Percentiles rank a stretch among this genome's conserved stretches.
Evolutionary conservation across 2,888 invertebrate genomes (phyloP).

Genomic region (Lasioglossum vierecki): DNA sequence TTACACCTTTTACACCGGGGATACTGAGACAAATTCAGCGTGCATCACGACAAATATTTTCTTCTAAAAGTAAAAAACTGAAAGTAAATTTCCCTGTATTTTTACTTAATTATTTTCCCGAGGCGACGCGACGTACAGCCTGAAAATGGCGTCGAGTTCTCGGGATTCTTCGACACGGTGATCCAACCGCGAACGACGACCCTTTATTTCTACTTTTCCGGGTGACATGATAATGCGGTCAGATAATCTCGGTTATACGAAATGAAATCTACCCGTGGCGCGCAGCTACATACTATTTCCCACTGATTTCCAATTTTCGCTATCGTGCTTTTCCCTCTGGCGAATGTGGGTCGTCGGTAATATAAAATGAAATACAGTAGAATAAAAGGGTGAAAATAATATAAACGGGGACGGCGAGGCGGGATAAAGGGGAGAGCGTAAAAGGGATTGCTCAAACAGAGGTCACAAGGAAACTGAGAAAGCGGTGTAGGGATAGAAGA

Average conservation of each 20-base stretch:
- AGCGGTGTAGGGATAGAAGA: not conserved
- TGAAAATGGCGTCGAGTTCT: not conserved
- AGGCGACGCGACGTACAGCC: slow-evolving; percentile 9
- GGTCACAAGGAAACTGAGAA: not conserved
- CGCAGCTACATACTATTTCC: slow-evolving; percentile 57
- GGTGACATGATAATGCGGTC: slow-evolving; percentile 52
- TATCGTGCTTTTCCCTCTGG: slow-evolving; percentile 12
- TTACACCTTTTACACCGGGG: too few relatives aligned
- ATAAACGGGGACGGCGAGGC: not conserved
- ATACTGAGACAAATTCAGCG: too few relatives aligned
- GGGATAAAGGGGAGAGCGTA: not conserved
- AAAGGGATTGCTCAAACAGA: not conserved
- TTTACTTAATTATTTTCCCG: slow-evolving; percentile 20
- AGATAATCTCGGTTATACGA: slow-evolving; percentile 63
- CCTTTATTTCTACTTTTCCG: slow-evolving; percentile 43
- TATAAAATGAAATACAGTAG: not conserved
- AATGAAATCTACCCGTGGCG: slow-evolving; percentile 35
- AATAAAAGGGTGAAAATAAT: slow-evolving; percentile 5
- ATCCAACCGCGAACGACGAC: slow-evolving; percentile 22
- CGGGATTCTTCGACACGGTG: slow-evolving; percentile 14
- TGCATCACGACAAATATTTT: too few relatives aligned
- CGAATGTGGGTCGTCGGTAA: not conserved
- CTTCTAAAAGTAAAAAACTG: not conserved
- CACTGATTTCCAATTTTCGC: slow-evolving; percentile 78
- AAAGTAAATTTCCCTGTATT: slow-evolving; percentile 21